phyloP scores from a whole-genome alignment of 2,113 vertebrate genomes.

The Spea multiplicata region DNA sequence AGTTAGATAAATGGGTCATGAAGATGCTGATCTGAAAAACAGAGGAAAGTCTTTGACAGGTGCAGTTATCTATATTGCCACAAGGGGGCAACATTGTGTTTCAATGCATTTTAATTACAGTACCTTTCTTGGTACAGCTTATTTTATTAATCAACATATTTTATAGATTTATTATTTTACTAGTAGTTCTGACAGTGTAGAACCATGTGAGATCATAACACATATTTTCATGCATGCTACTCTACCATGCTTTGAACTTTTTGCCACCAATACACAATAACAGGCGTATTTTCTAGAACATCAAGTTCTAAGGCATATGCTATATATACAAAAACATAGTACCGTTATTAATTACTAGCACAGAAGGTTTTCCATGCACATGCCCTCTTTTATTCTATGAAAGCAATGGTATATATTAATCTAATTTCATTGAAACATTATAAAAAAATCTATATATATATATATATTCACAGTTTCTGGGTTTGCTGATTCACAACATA shows the following conservation, averaged over 20 bases:
- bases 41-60: constrained; percentile 30
- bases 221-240: constrained; percentile 35
- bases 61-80: constrained; percentile 18
- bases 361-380: too few relatives aligned
- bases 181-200: constrained; percentile 10
- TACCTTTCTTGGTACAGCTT: constrained; percentile 18
- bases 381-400: too few relatives aligned
- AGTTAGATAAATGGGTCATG: constrained; percentile 96
- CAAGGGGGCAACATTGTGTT: constrained; percentile 57
- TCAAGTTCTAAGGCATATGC: too few relatives aligned
- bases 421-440: too few relatives aligned
- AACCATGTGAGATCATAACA: constrained; percentile 28
- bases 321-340: too few relatives aligned
- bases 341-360: too few relatives aligned
- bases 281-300: too few relatives aligned
- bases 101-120: background rate
- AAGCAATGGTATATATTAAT: too few relatives aligned
- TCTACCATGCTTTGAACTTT: constrained; percentile 23
- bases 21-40: constrained; percentile 88
- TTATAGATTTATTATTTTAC: constrained; percentile 20
- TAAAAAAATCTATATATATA: too few relatives aligned
- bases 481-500: too few relatives aligned
- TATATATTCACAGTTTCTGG: too few relatives aligned
- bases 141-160: constrained; percentile 23
- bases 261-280: background rate